Evolutionary conservation across 1,140 invertebrate species (phyloP).

Genomic region (Asbolus verrucosus): DNA sequence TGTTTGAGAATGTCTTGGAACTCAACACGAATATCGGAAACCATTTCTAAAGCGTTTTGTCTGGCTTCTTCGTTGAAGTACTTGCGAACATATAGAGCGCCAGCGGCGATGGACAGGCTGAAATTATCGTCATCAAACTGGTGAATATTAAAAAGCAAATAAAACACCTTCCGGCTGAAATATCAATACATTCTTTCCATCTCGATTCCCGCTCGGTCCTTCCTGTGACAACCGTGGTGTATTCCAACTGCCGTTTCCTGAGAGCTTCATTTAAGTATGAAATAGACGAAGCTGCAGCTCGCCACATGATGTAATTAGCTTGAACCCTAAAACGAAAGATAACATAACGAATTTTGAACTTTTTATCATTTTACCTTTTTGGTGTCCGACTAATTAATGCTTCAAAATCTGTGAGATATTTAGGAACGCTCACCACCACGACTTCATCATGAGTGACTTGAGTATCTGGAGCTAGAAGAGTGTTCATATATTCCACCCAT

Average conservation of each 20-base stretch:
- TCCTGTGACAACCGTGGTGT: constrained; percentile 69
- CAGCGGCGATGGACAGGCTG: constrained; percentile 69
- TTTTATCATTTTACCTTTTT: constrained; percentile 70
- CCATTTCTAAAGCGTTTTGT: constrained; percentile 74
- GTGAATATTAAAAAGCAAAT: background rate
- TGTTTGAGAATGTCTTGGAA: constrained; percentile 70
- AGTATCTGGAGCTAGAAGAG: constrained; percentile 66
- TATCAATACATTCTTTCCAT: constrained; percentile 72
- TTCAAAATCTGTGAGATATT: constrained; percentile 71
- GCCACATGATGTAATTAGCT: constrained; percentile 77
- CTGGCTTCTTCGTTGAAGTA: constrained; percentile 70
- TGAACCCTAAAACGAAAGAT: constrained; percentile 67
- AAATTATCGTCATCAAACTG: constrained; percentile 2
- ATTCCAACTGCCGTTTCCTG: constrained; percentile 68
- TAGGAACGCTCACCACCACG: constrained; percentile 73
- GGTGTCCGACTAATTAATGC: constrained; percentile 68
- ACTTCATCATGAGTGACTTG: constrained; percentile 65
- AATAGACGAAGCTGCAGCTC: constrained; percentile 68
- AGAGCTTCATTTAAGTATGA: constrained; percentile 70
- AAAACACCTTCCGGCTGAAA: constrained; percentile 64
- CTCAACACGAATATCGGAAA: constrained; percentile 73
- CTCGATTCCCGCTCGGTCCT: constrained; percentile 68
- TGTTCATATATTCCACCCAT: constrained; percentile 74
- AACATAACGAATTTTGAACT: no score
- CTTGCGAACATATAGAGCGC: constrained; percentile 70